Evolutionary conservation across 1,140 invertebrate species (phyloP), one percentile per base, ranked within the genome.

Genomic region (Zaprionus tsacasi): DNA sequence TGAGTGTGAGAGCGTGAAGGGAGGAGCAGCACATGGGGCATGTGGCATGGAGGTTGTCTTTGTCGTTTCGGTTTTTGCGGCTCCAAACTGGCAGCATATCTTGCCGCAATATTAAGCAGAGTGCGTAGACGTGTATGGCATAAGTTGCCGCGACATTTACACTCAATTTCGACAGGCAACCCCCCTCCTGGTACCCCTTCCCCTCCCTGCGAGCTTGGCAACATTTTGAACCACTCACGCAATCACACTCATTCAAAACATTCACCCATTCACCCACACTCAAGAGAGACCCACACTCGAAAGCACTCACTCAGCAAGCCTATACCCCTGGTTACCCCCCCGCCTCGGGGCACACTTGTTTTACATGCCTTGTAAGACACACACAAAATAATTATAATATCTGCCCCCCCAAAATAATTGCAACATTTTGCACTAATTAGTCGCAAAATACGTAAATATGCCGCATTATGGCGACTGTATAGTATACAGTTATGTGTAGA

Each of bases 141-240:
- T 88, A 83, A 88, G 77, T 88, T 88, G 77, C 73, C 80, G 67
- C 85, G 79, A 87, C 73, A 80, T 75, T 88, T 78, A 86, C 77
- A 79, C 77, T 73, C 70, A 79, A 79, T 79, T 79, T 72, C 65
- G 65, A 72, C 70, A 77, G 73, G 45, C 45, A 10, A 8, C 4
- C 43, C 40, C 1, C 30, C 13, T n/a, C 30, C 12, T 21, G 21
- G 21, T 21, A n/a, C n/a, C 30, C 50, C 12, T 13, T 15, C 27
- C 40, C 13, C 17, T 3, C 17, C 48, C 33, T 17, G 0, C n/a
- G 6, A 10, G 52, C 25, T 55, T 7, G 52, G 40, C 40, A 45
- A 45, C 52, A 25, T 55, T 55, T 25, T n/a, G 21, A 45, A 12
- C 30, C 52, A 48, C 13, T 45, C 43, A 58, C 15, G 8, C 43